Evolutionary conservation across 2,888 invertebrate genomes (phyloP), one percentile per base, ranked within the genome.

Genomic region (Heliconius ethilla): DNA sequence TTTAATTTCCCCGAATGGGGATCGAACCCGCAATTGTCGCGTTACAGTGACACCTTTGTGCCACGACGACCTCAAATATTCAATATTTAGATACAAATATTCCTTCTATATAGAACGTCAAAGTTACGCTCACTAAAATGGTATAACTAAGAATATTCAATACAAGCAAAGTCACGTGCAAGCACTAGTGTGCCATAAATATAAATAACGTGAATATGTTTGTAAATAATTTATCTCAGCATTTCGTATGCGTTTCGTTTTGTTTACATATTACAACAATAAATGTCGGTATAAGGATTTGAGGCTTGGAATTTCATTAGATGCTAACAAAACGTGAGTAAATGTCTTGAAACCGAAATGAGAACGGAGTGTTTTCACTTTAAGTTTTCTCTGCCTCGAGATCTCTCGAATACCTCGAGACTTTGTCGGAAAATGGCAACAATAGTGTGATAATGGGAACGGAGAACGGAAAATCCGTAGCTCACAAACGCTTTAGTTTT

Each of bases 171-270:
- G 33, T 72, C 69, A 69, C 69, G 45, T 27, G 13, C 55, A 33
- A n/a, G 29, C 33, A 33, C 70, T 72, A 72, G 72, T 72, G 51
- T 33, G 25, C n/a, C 22, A 72, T n/a, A 59, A 72, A 72, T 72
- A 72, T 51, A 70, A 55, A 70, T 59, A 70, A 29, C 70, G 27
- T 70, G 70, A 55, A 55, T 55, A n/a, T n/a, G 29, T 29, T 51
- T 70, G 33, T 72, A n/a, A 72, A 72, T 59, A 72, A 59, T 72
- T 37, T 72, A 33, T 72, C 3, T 2, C 22, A 33, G 13, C 70
- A 70, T 70, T n/a, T 70, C n/a, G 70, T 55, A 55, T 55, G 29
- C 70, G 70, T n/a, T 70, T 55, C 15, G 55, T 25, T 69, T 72
- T 72, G 72, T 55, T 72, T 59, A n/a, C n/a, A 72, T 13, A 72